Base-by-base conservation (phyloP, 2,888 invertebrate genomes). In the Drosophila leonis region DNA sequence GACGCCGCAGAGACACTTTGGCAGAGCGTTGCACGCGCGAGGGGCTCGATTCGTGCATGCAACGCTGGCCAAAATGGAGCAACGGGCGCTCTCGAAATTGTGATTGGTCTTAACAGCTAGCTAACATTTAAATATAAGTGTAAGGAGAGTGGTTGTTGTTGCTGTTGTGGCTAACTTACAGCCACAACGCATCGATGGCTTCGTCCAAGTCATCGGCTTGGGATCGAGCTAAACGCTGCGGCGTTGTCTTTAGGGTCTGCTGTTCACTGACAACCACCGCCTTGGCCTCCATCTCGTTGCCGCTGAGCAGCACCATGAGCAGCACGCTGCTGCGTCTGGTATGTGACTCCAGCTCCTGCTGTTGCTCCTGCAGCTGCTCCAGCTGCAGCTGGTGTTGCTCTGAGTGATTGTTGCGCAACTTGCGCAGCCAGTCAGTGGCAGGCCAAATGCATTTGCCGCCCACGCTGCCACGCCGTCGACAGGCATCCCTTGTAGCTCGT, bases 371-470 rank as follows among this genome's bases (percentile, higher is more conserved):
- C n/a, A 24, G 61, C 7, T 37, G 65, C n/a, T 49, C 63, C 33
- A 69, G 27, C 7, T 35, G 49, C 4, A 48, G 70, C 3, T 41
- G 29, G 13, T 54, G 15, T n/a, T n/a, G n/a, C n/a, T n/a, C n/a
- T 10, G 63, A 44, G 33, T 57, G 42, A 29, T 76, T 83, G 42
- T 74, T 72, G 20, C 88, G 88, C 61, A 92, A 48, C 65, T 83
- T 90, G 54, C 91, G 85, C 37, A 91, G 49, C 86, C 86, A 81
- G 15, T 90, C 82, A 59, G 79, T 89, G 39, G 80, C 84, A 33
- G 92, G 79, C 72, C 92, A 81, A 59, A 80, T 84, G 55, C 69
- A 82, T 59, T 78, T 85, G 31, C 85, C 75, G 52, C 83, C 80
- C 13, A 85, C 86, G 31, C 85, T 85, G 57, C 73, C 72, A 8